A percentile compares a stretch with the other conserved stretches of the same genome.
Conservation (phyloP, 2,113 vertebrate species). For the Varanus komodoensis region DNA sequence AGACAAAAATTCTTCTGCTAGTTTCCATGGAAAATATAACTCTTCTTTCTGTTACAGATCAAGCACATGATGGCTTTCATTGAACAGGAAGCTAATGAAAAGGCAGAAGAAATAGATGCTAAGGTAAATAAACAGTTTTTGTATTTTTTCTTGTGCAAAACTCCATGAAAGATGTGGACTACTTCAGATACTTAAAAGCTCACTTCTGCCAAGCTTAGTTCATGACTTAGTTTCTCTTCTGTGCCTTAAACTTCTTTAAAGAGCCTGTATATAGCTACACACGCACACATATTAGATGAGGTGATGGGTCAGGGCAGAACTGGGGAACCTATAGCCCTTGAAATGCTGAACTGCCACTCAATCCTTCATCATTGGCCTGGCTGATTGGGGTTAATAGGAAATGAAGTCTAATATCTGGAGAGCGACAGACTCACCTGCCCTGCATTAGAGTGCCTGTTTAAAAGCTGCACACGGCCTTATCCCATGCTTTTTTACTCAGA, state of each 20-base stretch:
- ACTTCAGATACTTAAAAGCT: background rate
- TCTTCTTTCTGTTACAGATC: constrained; percentile 81
- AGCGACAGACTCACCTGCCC: no score
- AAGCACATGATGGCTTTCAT: constrained; percentile 99
- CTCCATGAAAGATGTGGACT: background rate
- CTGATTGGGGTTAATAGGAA: background rate
- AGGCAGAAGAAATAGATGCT: constrained; percentile 98
- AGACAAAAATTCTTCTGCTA: background rate
- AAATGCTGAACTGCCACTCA: no score
- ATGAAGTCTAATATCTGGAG: no score
- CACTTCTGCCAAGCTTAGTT: background rate
- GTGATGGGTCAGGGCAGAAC: background rate
- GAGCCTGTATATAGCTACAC: background rate
- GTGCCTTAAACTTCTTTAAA: background rate
- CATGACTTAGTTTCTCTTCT: background rate
- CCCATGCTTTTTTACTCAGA: background rate
- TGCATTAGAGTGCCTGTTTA: background rate
- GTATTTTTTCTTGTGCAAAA: background rate
- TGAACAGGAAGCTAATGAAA: constrained; percentile 98
- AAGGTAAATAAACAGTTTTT: constrained; percentile 83
- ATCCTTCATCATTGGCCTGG: no score
- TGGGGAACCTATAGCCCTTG: no score
- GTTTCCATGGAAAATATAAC: constrained; percentile 2
- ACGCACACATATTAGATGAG: background rate
- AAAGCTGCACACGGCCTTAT: background rate